These are phyloP conservation scores for Hydropsyche tenuis DNA, from an alignment of 1,140 invertebrate genomes.

Conservation along the genomic window DNA sequence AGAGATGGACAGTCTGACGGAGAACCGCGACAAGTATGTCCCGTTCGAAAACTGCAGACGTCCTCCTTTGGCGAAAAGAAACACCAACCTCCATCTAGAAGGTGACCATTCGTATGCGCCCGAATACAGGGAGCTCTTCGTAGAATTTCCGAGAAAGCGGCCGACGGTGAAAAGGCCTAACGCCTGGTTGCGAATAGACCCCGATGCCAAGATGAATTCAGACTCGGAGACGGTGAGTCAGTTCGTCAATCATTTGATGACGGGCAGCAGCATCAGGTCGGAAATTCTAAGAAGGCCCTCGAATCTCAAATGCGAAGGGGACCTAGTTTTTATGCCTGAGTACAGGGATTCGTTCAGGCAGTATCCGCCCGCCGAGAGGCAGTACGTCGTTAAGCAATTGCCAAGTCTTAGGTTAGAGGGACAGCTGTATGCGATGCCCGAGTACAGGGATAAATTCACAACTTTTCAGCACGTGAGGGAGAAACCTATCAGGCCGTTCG, in stretches of 20 bases:
- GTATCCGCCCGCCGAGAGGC: constrained; percentile 46
- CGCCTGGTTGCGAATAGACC: constrained; percentile 32
- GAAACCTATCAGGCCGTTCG: constrained; percentile 31
- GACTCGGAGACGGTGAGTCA: constrained; percentile 45
- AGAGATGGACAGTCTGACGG: constrained; percentile 60
- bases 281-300: constrained; percentile 56
- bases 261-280: constrained; percentile 54
- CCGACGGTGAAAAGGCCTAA: constrained; percentile 51
- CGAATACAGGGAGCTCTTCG: constrained; percentile 54
- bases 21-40: constrained; percentile 63
- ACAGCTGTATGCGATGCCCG: constrained; percentile 55
- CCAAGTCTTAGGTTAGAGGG: constrained; percentile 56
- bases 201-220: constrained; percentile 40
- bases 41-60: constrained; percentile 54
- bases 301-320: constrained; percentile 58
- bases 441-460: constrained; percentile 54
- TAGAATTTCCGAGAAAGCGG: constrained; percentile 54
- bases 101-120: constrained; percentile 52
- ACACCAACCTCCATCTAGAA: constrained; percentile 51
- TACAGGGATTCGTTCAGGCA: constrained; percentile 58
- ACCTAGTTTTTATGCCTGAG: constrained; percentile 56
- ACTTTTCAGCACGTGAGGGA: constrained; percentile 38
- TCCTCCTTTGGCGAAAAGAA: constrained; percentile 51
- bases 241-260: constrained; percentile 50
- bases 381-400: constrained; percentile 54